Evolutionary conservation across 2,888 invertebrate species (phyloP).

Genomic region (Drosophila birchii): DNA sequence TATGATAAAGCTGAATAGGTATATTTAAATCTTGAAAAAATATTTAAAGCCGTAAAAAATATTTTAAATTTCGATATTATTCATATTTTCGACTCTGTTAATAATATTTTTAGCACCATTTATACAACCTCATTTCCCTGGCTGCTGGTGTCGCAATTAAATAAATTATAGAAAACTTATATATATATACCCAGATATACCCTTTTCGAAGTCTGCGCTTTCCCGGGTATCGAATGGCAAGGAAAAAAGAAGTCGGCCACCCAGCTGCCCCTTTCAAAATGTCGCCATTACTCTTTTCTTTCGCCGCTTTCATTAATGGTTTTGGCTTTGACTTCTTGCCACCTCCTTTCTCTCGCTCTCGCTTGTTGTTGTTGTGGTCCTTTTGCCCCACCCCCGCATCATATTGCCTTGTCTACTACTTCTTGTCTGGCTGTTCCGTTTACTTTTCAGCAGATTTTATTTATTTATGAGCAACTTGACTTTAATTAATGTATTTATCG

Average conservation of each 20-base stretch:
- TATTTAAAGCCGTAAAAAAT: too few species aligned
- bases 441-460: conserved; percentile 64
- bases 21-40: too few species aligned
- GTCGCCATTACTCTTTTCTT: conserved; percentile 19
- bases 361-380: conserved; percentile 32
- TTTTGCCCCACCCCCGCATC: conserved; percentile 3
- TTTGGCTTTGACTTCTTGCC: conserved; percentile 49
- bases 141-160: neutral
- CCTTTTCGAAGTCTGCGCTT: neutral
- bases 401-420: conserved; percentile 1
- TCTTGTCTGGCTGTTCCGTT: conserved; percentile 37
- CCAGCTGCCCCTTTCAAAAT: conserved; percentile 8
- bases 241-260: neutral
- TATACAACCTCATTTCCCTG: too few species aligned
- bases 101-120: too few species aligned
- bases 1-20: too few species aligned
- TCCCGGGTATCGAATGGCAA: neutral
- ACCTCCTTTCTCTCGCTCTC: conserved; percentile 19
- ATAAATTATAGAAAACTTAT: neutral
- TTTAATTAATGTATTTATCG: conserved; percentile 81
- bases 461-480: conserved; percentile 76
- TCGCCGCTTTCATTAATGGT: conserved; percentile 37
- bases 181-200: neutral
- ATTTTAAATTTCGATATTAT: too few species aligned
- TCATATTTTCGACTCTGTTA: too few species aligned